Evolutionary conservation across 2,888 invertebrate genomes (phyloP).

Genomic region (Lutraria lutraria): DNA sequence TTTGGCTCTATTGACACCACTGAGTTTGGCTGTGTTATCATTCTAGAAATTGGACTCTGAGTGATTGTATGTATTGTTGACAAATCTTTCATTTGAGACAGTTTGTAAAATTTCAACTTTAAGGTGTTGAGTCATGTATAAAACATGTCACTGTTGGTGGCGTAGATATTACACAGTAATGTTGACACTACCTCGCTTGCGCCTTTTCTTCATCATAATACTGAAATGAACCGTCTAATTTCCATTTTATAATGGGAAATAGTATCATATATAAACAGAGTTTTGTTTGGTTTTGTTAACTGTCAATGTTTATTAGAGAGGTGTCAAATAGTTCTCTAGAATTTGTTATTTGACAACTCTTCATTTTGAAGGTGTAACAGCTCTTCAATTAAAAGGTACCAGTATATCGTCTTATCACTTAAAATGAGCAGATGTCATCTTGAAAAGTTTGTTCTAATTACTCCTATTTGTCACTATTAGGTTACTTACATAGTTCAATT

Average conservation of each 20-base stretch:
- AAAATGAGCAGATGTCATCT: slow-evolving; percentile 7
- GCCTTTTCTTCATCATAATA: slow-evolving; percentile 34
- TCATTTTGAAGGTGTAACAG: slow-evolving; percentile 1
- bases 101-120: background rate
- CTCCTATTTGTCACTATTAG: background rate
- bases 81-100: background rate
- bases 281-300: slow-evolving; percentile 42
- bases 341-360: slow-evolving; percentile 35
- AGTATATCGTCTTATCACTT: background rate
- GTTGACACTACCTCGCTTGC: slow-evolving; percentile 29
- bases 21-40: no score
- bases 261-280: slow-evolving; percentile 52
- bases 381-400: slow-evolving; percentile 15
- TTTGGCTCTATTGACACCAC: no score
- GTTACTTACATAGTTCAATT: slow-evolving; percentile 23
- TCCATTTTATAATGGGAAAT: slow-evolving; percentile 65
- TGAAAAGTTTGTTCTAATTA: slow-evolving; percentile 1
- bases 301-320: slow-evolving; percentile 22
- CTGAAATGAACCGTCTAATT: slow-evolving; percentile 65
- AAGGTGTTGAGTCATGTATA: slow-evolving; percentile 21
- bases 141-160: slow-evolving; percentile 28
- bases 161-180: background rate
- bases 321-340: slow-evolving; percentile 36
- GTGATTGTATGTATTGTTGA: background rate
- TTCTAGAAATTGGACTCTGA: no score